Conservation (phyloP, 1,140 invertebrate species). For the Cryptotermes secundus region DNA sequence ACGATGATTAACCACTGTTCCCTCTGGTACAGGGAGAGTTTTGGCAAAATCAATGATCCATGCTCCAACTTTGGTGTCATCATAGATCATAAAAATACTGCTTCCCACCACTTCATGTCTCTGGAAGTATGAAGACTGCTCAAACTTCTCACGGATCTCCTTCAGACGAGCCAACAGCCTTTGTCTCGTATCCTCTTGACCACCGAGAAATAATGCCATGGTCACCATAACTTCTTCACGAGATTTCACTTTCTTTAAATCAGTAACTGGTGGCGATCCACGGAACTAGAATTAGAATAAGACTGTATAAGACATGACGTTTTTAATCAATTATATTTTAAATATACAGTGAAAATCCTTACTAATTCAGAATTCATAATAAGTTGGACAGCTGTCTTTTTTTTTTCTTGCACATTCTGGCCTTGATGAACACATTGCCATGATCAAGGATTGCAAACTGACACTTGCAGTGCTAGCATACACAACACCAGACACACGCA, state of each 20-base stretch:
- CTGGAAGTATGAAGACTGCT: conserved; percentile 83
- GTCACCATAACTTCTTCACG: conserved; percentile 75
- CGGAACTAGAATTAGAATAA: conserved; percentile 51
- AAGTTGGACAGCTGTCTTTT: no score
- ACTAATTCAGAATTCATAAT: no score
- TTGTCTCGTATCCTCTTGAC: conserved; percentile 62
- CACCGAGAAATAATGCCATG: conserved; percentile 74
- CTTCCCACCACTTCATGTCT: conserved; percentile 91
- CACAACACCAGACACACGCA: no score
- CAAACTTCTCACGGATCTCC: conserved; percentile 75
- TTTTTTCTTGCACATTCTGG: no score
- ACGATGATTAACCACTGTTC: conserved; percentile 71
- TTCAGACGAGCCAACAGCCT: conserved; percentile 72
- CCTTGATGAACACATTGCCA: no score
- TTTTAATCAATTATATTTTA: neutral
- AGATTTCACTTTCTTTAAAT: conserved; percentile 75
- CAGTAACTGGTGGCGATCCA: conserved; percentile 70
- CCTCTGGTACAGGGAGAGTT: conserved; percentile 72
- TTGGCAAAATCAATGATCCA: conserved; percentile 98
- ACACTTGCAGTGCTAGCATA: no score
- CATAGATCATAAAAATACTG: conserved; percentile 92
- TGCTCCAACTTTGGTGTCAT: conserved; percentile 78
- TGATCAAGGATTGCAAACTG: no score
- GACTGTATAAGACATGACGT: neutral
- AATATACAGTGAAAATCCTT: no score